Evolutionary conservation across 1,140 invertebrate species (phyloP), one percentile per base, ranked within the genome.

Genomic region (Drosophila azteca): DNA sequence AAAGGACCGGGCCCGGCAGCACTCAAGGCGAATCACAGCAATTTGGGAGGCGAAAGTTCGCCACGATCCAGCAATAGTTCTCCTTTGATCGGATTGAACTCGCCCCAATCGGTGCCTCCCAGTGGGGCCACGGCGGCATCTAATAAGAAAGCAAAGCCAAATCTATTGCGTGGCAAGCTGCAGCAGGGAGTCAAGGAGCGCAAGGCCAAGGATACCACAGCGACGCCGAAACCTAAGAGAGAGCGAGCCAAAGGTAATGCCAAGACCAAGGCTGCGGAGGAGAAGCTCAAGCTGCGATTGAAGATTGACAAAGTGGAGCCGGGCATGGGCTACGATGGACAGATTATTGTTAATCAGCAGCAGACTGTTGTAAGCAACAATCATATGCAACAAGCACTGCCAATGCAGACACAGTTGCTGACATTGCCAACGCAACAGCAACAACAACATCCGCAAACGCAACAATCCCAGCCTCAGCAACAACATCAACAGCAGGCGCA

Each of bases 231-330:
- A 20, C 69, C 69, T 6, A 91, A 91, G 22, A 48, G 83, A 2
- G 85, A 91, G 41, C 63, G 89, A 8, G 84, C 85, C 54, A 93
- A 93, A 71, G 63, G 92, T 1, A 69, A 79, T 58, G 74, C 62
- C 35, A 91, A 85, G 60, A 54, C 92, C 3, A 93, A 92, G 72
- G 90, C 93, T 79, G 91, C 64, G 75, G 84, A 90, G 13, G 96
- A 97, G 79, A 97, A 97, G 82, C 96, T 97, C 43, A 97, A 97
- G 90, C 91, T 98, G 15, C 93, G 96, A 59, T 91, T 97, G 4
- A 97, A 97, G 79, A 90, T 97, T 45, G 96, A 97, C 72, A 96
- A 96, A 85, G 95, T 94, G 20, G 96, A 97, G 87, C 95, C 96
- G 92, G 93, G 60, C 85, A 92, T 44, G 1, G 48, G 13, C 41